These are phyloP conservation scores for Stomatorhinus walkeri DNA, from an alignment of 2,797 vertebrate species.

Conservation along the genomic window DNA sequence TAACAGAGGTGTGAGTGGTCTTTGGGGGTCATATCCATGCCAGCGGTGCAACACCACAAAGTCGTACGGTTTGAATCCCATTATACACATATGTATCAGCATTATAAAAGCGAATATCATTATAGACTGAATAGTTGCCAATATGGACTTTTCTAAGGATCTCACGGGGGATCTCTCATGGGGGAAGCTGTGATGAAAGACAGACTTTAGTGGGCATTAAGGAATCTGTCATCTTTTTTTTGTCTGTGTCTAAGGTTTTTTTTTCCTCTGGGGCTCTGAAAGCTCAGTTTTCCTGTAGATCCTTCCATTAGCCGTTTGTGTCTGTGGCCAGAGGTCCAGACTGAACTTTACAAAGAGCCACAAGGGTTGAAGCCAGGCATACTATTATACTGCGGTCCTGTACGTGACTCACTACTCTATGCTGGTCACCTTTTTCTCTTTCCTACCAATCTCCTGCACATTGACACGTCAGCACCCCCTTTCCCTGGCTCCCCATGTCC, in stretches of 20 bases:
- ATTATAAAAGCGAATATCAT: background rate
- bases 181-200: background rate
- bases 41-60: background rate
- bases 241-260: background rate
- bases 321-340: background rate
- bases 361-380: background rate
- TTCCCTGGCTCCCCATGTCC: slow-evolving; percentile 54
- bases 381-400: background rate
- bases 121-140: background rate
- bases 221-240: background rate
- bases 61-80: background rate
- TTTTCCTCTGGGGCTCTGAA: background rate
- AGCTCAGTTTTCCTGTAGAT: background rate
- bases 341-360: background rate
- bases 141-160: background rate
- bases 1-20: background rate
- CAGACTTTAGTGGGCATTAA: background rate
- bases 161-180: background rate
- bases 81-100: background rate
- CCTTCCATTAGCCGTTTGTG: background rate
- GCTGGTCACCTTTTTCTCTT: background rate
- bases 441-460: background rate
- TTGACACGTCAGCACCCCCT: background rate
- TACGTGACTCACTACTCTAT: background rate
- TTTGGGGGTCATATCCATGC: background rate